These are phyloP conservation scores for Neodiprion fabricii DNA, from an alignment of 1,140 invertebrate species.

Conservation along the genomic window DNA sequence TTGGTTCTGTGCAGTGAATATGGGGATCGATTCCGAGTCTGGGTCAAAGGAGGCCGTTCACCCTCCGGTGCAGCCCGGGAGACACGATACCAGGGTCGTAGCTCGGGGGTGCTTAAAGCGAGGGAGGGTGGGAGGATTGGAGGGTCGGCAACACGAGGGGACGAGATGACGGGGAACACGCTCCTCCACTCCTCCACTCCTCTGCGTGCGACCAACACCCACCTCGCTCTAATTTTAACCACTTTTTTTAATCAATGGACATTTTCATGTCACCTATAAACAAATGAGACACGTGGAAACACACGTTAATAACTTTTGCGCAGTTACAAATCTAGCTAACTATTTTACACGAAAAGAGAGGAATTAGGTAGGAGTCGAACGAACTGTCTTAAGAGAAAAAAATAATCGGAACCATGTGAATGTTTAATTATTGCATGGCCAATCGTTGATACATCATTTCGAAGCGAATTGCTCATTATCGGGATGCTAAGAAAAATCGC, in stretches of 20 bases:
- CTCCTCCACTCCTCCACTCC: neutral
- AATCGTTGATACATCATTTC: no score
- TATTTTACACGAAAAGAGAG: no score
- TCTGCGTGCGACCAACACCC: neutral
- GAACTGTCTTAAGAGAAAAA: no score
- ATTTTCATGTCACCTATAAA: no score
- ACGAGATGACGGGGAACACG: constrained; percentile 24
- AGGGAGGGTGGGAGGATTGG: constrained; percentile 21
- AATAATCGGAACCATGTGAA: no score
- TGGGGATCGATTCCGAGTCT: constrained; percentile 60
- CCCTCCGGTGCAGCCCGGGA: constrained; percentile 59
- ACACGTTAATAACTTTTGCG: no score
- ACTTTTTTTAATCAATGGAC: neutral
- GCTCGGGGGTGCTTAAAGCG: constrained; percentile 43
- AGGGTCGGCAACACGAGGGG: constrained; percentile 27
- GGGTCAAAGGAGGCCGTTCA: constrained; percentile 59
- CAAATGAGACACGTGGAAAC: no score
- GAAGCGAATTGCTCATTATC: no score
- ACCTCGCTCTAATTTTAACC: neutral
- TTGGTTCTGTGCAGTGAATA: constrained; percentile 49
- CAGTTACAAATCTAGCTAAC: no score
- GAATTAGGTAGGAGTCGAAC: no score
- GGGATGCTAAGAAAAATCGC: no score
- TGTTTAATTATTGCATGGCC: no score
- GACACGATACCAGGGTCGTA: constrained; percentile 56